These are phyloP conservation scores for Acrobeloides nanus DNA, from an alignment of 2,888 invertebrate genomes.

Conservation along the genomic window DNA sequence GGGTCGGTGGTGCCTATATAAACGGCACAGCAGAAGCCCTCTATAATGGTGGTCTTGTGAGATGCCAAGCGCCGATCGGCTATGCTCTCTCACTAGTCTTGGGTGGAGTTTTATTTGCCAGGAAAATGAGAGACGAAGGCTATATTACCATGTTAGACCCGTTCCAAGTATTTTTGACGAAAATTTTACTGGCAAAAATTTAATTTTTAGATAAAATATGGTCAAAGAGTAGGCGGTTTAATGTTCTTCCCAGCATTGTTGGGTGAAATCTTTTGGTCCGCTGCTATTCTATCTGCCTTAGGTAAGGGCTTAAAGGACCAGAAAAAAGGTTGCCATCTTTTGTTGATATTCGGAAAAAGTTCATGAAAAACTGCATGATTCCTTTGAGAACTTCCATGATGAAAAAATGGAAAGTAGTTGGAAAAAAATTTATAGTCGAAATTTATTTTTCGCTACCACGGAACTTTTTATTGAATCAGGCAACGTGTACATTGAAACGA, in stretches of 20 bases:
- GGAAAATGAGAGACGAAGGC: slow-evolving; percentile 91
- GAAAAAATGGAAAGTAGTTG: no score
- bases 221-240: slow-evolving; percentile 91
- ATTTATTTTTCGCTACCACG: no score
- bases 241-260: slow-evolving; percentile 90
- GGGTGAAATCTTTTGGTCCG: slow-evolving; percentile 98
- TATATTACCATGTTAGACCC: slow-evolving; percentile 77
- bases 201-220: slow-evolving; percentile 75
- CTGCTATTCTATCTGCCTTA: slow-evolving; percentile 88
- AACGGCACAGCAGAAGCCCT: slow-evolving; percentile 97
- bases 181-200: slow-evolving; percentile 6
- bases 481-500: no score
- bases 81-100: slow-evolving; percentile 83
- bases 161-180: slow-evolving; percentile 57
- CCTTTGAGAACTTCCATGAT: no score
- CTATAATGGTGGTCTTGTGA: slow-evolving; percentile 81
- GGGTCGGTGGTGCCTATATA: slow-evolving; percentile 99
- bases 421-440: no score
- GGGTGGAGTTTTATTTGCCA: slow-evolving; percentile 96
- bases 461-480: no score
- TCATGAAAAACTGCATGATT: no score
- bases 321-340: no score
- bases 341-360: no score
- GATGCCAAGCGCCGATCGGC: slow-evolving; percentile 94
- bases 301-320: no score